phyloP scores from a whole-genome alignment of 2,113 vertebrate species.

The Hemibagrus wyckioides region DNA sequence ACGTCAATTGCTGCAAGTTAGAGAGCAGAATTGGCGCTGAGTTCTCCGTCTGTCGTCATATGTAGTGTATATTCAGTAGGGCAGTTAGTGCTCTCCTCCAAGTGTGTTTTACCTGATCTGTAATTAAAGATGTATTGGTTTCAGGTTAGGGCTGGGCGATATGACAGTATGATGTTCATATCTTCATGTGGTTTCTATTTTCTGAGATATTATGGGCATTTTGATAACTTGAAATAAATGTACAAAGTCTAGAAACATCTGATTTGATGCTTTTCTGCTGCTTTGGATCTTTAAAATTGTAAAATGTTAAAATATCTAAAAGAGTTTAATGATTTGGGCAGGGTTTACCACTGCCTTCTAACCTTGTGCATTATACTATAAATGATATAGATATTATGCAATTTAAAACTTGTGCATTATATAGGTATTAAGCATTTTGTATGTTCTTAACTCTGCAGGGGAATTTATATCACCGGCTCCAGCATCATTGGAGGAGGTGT shows the following conservation, averaged over 20 bases:
- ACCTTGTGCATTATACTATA: not conserved
- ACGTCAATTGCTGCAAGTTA: not conserved
- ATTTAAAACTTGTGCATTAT: not conserved
- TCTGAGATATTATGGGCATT: not conserved
- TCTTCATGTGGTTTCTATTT: not conserved
- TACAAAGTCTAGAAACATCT: not conserved
- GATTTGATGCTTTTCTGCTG: not conserved
- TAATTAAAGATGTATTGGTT: not conserved
- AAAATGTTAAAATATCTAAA: not conserved
- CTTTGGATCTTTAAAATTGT: not conserved
- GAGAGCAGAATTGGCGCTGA: not conserved
- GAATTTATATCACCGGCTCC: conserved; percentile 96
- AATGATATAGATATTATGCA: not conserved
- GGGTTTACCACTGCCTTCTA: not conserved
- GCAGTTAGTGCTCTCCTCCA: not conserved
- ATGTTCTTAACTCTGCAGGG: conserved; percentile 72
- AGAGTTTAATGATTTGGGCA: too few relatives aligned
- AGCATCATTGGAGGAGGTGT: conserved; percentile 97
- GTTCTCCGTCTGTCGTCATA: not conserved
- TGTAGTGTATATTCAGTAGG: not conserved
- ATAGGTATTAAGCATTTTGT: not conserved
- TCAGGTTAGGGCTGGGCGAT: not conserved
- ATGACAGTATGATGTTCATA: too few relatives aligned
- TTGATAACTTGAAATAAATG: too few relatives aligned
- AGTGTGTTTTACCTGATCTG: not conserved